Conservation (phyloP, 2,113 vertebrate species). For the Chionis minor region DNA sequence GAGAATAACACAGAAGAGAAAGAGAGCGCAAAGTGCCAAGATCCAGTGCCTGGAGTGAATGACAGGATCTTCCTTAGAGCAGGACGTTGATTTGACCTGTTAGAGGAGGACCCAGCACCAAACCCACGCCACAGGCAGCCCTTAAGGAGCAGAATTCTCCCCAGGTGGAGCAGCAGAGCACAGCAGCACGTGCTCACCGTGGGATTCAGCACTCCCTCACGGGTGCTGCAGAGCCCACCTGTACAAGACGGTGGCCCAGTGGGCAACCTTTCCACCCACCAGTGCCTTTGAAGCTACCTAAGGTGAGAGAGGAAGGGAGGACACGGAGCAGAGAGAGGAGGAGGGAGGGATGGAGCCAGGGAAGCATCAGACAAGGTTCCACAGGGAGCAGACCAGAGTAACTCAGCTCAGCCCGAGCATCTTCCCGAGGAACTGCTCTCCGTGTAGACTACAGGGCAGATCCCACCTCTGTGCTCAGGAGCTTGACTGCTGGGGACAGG, state of each 20-base stretch:
- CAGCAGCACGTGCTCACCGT: neutral
- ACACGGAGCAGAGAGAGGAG: neutral
- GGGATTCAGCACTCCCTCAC: neutral
- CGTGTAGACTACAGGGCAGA: rapidly evolving
- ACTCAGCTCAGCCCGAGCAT: neutral
- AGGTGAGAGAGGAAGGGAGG: neutral
- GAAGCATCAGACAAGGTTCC: neutral
- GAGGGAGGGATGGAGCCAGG: neutral
- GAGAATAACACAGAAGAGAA: neutral
- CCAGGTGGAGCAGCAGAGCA: neutral
- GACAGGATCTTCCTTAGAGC: neutral
- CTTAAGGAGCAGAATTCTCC: neutral
- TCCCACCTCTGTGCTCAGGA: neutral
- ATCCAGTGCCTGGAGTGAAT: neutral
- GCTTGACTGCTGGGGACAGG: neutral
- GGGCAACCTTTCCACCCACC: neutral
- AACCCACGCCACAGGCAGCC: neutral
- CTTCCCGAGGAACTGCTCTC: neutral
- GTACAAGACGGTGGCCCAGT: neutral
- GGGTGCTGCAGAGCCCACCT: neutral
- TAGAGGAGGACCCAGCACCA: neutral
- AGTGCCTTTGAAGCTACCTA: neutral
- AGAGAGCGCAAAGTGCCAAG: neutral
- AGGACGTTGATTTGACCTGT: neutral
- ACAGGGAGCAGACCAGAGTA: neutral